Percentiles rank a stretch among this genome's conserved stretches.
Evolutionary conservation across 2,113 vertebrate genomes (phyloP).

Genomic region (Abramis brama): DNA sequence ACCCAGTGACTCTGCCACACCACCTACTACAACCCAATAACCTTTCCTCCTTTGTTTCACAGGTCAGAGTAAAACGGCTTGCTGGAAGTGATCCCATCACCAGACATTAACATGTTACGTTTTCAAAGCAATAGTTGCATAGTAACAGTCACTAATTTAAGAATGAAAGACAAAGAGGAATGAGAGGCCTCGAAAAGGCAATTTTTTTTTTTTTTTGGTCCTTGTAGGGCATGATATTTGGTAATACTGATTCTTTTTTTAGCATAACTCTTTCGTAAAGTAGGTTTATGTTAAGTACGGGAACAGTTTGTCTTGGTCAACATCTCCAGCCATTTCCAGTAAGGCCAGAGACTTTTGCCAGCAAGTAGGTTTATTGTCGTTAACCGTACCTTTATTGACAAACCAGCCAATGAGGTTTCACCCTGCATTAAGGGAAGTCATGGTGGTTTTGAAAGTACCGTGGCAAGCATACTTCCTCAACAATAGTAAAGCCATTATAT

Average conservation of each 20-base stretch:
- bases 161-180: conserved; percentile 60
- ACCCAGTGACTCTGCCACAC: conserved; percentile 7
- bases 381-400: conserved; percentile 3
- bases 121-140: conserved; percentile 45
- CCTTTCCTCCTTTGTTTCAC: conserved; percentile 36
- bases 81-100: conserved; percentile 8
- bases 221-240: not conserved
- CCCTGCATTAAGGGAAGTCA: conserved; percentile 39
- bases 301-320: conserved; percentile 31
- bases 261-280: conserved; percentile 32
- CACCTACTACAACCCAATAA: conserved; percentile 28
- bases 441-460: conserved; percentile 44
- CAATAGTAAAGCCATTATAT: conserved; percentile 38
- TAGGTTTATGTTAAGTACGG: conserved; percentile 21
- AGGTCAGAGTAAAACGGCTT: not conserved
- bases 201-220: not conserved
- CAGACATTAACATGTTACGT: conserved; percentile 7
- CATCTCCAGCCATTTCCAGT: conserved; percentile 42
- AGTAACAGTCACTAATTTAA: conserved; percentile 66
- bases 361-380: not conserved
- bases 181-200: not conserved
- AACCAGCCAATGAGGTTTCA: conserved; percentile 6
- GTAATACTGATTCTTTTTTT: conserved; percentile 21
- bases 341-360: conserved; percentile 30
- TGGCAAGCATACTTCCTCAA: conserved; percentile 43